These are phyloP conservation scores for Discoglossus pictus DNA, from an alignment of 2,797 vertebrate genomes.

Conservation along the genomic window DNA sequence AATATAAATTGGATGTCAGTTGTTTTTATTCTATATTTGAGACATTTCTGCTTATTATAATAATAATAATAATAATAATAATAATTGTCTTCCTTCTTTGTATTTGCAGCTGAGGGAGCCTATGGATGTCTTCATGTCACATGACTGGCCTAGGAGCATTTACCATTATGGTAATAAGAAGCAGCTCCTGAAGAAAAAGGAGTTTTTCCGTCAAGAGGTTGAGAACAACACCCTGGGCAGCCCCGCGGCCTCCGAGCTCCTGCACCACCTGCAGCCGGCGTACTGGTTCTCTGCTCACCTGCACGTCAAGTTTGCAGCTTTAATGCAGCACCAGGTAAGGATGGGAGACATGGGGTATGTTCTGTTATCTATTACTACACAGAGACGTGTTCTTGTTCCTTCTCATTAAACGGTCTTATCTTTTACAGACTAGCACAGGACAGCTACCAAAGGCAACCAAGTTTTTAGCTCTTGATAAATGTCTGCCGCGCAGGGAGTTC, in stretches of 20 bases:
- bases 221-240: constrained; percentile 88
- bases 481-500: constrained; percentile 91
- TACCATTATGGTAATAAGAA: constrained; percentile 90
- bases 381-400: too few species aligned
- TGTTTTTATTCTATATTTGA: too few species aligned
- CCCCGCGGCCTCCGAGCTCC: constrained; percentile 88
- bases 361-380: too few species aligned
- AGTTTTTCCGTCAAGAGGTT: constrained; percentile 90
- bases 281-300: constrained; percentile 98
- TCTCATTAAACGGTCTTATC: constrained; percentile 6
- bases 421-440: constrained; percentile 63
- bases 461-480: constrained; percentile 97
- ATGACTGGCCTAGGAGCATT: constrained; percentile 95
- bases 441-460: constrained; percentile 85
- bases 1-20: too few species aligned
- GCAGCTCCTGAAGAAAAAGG: constrained; percentile 86
- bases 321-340: constrained; percentile 88
- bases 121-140: constrained; percentile 92
- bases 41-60: too few species aligned
- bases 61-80: too few species aligned
- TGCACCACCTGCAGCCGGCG: constrained; percentile 85
- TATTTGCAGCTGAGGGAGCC: constrained; percentile 81
- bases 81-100: background rate
- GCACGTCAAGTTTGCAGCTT: constrained; percentile 94
- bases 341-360: background rate